Evolutionary conservation across 2,113 vertebrate species (phyloP).

Genomic region (Indicator indicator): DNA sequence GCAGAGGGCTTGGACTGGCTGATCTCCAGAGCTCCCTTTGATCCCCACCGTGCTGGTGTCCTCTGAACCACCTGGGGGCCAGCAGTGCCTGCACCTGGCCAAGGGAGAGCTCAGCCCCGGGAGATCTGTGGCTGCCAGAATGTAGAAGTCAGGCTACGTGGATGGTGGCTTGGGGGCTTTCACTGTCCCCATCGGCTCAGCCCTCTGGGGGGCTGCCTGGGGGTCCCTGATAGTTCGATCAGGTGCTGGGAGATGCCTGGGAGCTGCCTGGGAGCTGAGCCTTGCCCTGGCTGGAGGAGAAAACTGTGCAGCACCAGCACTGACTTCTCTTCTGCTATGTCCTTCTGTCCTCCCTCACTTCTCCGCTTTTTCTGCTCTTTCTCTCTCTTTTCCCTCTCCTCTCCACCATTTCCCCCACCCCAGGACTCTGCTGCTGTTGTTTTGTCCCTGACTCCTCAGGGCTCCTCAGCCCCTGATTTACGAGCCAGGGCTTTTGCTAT

Average conservation of each 20-base stretch:
- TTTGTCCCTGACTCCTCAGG: accelerated
- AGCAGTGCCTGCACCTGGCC: neutral
- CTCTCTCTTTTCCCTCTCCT: neutral
- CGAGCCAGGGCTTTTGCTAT: neutral
- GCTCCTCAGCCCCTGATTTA: neutral
- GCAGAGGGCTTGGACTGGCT: no score
- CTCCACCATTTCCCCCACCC: accelerated
- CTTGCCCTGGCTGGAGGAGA: accelerated
- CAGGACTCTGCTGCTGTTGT: neutral
- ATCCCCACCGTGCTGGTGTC: no score
- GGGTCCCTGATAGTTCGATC: accelerated
- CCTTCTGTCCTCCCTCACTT: neutral
- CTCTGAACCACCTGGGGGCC: neutral
- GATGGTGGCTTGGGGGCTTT: accelerated
- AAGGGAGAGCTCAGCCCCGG: accelerated
- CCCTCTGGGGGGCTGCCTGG: neutral
- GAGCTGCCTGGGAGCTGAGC: neutral
- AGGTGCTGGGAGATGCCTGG: accelerated
- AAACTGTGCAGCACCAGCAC: accelerated
- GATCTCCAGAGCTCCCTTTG: no score
- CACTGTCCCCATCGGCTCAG: neutral
- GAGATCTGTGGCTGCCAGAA: accelerated
- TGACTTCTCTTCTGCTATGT: accelerated
- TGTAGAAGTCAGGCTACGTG: accelerated
- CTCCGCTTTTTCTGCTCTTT: neutral